phyloP scores from a whole-genome alignment of 2,888 invertebrate genomes.

The Drosophila imparisetae region DNA sequence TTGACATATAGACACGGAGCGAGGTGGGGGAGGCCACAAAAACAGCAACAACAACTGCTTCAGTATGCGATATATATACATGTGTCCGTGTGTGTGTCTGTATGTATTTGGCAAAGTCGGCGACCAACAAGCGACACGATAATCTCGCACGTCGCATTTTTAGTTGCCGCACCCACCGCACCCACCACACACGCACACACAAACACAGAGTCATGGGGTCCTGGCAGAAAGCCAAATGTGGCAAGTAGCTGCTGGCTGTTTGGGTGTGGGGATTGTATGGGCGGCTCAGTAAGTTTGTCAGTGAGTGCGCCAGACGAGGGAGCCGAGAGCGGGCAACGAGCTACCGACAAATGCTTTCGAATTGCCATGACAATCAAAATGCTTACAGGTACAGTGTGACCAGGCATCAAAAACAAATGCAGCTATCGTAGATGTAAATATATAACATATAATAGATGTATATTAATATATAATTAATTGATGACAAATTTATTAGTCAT shows the following conservation, averaged over 20 bases:
- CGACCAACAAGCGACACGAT: constrained; percentile 80
- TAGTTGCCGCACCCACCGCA: constrained; percentile 73
- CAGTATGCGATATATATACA: constrained; percentile 11
- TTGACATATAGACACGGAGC: constrained; percentile 32
- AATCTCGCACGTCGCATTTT: constrained; percentile 82
- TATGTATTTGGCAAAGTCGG: constrained; percentile 55
- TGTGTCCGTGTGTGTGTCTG: constrained; percentile 26
- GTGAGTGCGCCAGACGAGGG: constrained; percentile 38
- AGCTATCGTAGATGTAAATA: background rate
- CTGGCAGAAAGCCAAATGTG: constrained; percentile 79
- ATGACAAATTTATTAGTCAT: background rate
- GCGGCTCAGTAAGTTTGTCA: constrained; percentile 41
- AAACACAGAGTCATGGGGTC: constrained; percentile 43
- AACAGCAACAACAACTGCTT: constrained; percentile 66
- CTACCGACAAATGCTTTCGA: constrained; percentile 83
- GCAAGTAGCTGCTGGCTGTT: constrained; percentile 71
- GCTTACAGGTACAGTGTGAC: constrained; percentile 73
- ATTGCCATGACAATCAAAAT: constrained; percentile 82
- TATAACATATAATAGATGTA: background rate
- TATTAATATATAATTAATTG: background rate
- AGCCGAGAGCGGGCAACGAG: constrained; percentile 36
- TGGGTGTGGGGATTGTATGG: constrained; percentile 40
- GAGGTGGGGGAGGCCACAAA: constrained; percentile 52
- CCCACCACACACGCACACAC: constrained; percentile 28
- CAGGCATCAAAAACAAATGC: constrained; percentile 1